Conservation (phyloP, 2,797 vertebrate genomes). For the Eulemur coronatus region DNA sequence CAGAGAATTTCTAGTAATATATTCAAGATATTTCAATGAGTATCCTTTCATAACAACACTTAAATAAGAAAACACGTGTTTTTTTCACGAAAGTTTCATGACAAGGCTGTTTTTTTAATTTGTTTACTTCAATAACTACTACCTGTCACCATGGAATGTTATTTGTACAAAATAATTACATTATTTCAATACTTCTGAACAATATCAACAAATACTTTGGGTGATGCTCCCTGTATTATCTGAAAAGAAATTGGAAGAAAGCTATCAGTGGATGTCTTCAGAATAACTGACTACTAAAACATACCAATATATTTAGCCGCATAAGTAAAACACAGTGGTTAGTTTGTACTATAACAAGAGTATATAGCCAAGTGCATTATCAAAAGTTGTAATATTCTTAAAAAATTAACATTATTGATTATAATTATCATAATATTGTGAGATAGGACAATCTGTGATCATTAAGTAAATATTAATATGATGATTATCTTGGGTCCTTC, state of each 20-base stretch:
- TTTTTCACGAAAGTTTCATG: not conserved
- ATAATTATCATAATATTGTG: not conserved
- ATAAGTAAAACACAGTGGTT: not conserved
- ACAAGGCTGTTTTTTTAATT: not conserved
- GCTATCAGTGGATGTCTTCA: not conserved
- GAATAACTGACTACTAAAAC: not conserved
- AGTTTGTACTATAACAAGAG: not conserved
- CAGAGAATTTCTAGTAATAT: not conserved
- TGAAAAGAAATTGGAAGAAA: not conserved
- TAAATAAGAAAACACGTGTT: not conserved
- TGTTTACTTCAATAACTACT: not conserved
- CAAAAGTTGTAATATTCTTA: not conserved
- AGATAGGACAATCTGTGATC: not conserved
- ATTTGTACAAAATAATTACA: not conserved
- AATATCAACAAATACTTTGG: not conserved
- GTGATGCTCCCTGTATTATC: not conserved
- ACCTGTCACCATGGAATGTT: not conserved
- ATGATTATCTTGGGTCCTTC: not conserved
- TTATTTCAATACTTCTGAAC: not conserved
- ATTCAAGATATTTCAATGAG: not conserved
- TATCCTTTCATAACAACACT: not conserved
- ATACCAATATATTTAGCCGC: not conserved
- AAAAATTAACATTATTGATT: not conserved
- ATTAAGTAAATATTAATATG: not conserved
- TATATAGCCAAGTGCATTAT: not conserved